These are phyloP conservation scores for Eonycteris spelaea DNA, from an alignment of 2,113 vertebrate species.

Conservation along the genomic window DNA sequence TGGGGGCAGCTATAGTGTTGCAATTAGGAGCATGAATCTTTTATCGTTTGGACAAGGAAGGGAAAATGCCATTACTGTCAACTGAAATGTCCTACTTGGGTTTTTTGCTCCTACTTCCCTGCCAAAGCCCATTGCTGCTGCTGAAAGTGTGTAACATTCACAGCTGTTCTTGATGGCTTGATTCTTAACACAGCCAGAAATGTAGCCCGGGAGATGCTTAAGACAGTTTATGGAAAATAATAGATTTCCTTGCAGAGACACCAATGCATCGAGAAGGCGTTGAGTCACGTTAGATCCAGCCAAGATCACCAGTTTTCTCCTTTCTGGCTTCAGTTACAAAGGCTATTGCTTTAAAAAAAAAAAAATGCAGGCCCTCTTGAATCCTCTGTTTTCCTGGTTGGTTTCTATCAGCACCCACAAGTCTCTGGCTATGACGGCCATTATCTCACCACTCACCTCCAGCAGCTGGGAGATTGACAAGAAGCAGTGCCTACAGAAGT, in stretches of 20 bases:
- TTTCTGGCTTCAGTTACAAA: slow-evolving; percentile 59
- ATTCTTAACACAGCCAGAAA: slow-evolving; percentile 68
- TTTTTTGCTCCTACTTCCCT: slow-evolving; percentile 32
- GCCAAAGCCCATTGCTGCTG: slow-evolving; percentile 63
- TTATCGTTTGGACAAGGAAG: slow-evolving; percentile 72
- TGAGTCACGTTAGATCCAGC: not conserved
- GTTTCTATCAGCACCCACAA: slow-evolving; percentile 49
- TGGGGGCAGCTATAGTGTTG: slow-evolving; percentile 69
- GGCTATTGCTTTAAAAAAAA: slow-evolving; percentile 20
- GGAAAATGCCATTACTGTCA: slow-evolving; percentile 15
- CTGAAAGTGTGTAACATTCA: not conserved
- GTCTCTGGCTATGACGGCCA: slow-evolving; percentile 38
- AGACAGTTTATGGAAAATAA: slow-evolving; percentile 54
- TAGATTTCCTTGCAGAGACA: slow-evolving; percentile 53
- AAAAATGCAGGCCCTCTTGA: slow-evolving; percentile 37
- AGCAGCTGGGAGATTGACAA: not conserved
- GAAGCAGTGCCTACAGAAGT: not conserved
- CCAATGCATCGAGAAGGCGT: not conserved
- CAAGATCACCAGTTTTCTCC: slow-evolving; percentile 58
- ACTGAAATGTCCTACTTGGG: slow-evolving; percentile 44
- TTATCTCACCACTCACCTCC: slow-evolving; percentile 42
- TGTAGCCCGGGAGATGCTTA: slow-evolving; percentile 66
- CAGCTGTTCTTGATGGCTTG: slow-evolving; percentile 58
- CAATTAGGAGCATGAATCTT: slow-evolving; percentile 76
- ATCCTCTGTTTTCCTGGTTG: slow-evolving; percentile 50